These are phyloP conservation scores for Tricholaema leucomelas DNA, from an alignment of 2,113 vertebrate genomes.

Conservation along the genomic window DNA sequence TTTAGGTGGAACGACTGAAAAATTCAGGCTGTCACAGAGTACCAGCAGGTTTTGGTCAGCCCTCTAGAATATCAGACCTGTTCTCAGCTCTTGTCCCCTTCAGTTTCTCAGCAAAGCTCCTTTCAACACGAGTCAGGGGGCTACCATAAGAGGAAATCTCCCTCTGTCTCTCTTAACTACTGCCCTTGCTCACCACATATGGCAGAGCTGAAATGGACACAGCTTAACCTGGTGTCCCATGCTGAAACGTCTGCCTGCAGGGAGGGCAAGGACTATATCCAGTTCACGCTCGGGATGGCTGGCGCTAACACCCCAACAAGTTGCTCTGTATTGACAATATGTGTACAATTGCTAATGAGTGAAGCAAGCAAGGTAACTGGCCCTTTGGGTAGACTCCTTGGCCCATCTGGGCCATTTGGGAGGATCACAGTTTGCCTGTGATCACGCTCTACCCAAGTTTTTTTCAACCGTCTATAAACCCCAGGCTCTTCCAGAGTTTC, in stretches of 20 bases:
- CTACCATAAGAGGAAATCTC: not conserved
- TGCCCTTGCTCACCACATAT: not conserved
- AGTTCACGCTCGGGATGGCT: not conserved
- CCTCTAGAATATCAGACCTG: not conserved
- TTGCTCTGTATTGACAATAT: not conserved
- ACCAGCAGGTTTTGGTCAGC: not conserved
- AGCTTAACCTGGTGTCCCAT: not conserved
- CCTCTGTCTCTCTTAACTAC: not conserved
- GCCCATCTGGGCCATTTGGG: not conserved
- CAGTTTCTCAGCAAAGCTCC: not conserved
- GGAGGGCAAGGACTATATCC: not conserved
- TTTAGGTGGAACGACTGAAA: not conserved
- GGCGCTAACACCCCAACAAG: accelerated
- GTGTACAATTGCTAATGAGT: not conserved
- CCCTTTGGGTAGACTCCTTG: not conserved
- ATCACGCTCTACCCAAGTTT: not conserved
- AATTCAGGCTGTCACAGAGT: not conserved
- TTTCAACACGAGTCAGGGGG: not conserved
- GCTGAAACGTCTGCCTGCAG: not conserved
- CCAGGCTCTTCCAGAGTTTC: not conserved
- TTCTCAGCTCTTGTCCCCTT: not conserved
- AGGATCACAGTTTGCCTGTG: not conserved
- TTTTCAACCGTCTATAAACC: not conserved
- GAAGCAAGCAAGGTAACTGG: not conserved
- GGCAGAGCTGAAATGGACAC: not conserved